A percentile compares a stretch with the other conserved stretches of the same genome.
phyloP scores from a whole-genome alignment of 2,888 invertebrate species.

The Hirtodrosophila confusa region DNA sequence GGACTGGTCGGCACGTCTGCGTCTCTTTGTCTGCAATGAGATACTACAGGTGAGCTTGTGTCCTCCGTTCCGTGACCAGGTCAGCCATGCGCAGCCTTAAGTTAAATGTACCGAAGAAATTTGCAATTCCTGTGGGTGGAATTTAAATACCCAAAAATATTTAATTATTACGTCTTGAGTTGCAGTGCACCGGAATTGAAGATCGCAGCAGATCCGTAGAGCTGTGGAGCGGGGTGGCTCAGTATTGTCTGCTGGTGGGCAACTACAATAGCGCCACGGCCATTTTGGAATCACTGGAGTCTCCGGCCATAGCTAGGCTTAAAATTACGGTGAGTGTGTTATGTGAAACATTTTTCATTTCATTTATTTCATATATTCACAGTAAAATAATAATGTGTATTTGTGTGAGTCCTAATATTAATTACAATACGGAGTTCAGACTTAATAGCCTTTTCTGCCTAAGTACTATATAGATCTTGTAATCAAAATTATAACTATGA shows the following conservation, averaged over 20 bases:
- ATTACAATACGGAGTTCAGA: no score
- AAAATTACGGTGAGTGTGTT: slow-evolving; percentile 82
- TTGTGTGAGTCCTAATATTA: no score
- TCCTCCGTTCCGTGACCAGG: slow-evolving; percentile 11
- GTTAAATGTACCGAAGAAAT: slow-evolving; percentile 21
- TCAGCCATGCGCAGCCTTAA: slow-evolving; percentile 23
- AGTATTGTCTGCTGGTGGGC: slow-evolving; percentile 83
- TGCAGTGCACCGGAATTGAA: slow-evolving; percentile 81
- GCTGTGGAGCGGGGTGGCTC: slow-evolving; percentile 83
- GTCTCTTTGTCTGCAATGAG: slow-evolving; percentile 84
- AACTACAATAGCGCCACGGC: slow-evolving; percentile 84
- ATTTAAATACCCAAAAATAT: slow-evolving; percentile 41
- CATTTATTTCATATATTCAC: not conserved
- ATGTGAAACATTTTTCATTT: not conserved
- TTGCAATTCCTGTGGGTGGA: slow-evolving; percentile 20
- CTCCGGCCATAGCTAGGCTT: slow-evolving; percentile 82
- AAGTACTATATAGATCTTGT: no score
- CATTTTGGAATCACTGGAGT: slow-evolving; percentile 83
- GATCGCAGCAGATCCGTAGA: slow-evolving; percentile 83
- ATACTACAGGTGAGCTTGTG: slow-evolving; percentile 82
- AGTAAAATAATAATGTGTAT: no score
- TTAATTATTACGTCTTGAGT: not conserved
- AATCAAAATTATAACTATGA: no score
- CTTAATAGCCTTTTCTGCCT: no score
- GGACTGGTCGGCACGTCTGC: slow-evolving; percentile 84